Conservation (phyloP, 2,888 invertebrate species). For the Dendrolimus houi region DNA sequence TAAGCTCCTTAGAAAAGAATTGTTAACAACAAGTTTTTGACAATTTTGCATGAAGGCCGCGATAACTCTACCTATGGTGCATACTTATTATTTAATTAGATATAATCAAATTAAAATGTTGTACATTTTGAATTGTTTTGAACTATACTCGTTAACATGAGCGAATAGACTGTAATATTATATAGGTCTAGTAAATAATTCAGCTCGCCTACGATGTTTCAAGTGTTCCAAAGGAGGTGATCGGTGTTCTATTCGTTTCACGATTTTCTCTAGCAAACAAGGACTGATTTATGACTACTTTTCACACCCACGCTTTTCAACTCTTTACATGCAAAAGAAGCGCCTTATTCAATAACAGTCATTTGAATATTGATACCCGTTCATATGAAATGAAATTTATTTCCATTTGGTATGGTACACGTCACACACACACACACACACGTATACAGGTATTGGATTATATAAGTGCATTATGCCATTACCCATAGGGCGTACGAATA, state of each 20-base stretch:
- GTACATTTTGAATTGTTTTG: neutral
- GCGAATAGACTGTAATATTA: too few species aligned
- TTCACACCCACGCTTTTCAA: constrained; percentile 41
- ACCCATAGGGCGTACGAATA: too few species aligned
- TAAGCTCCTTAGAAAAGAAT: neutral
- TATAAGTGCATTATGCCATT: too few species aligned
- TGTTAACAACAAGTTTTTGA: neutral
- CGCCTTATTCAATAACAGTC: constrained; percentile 4
- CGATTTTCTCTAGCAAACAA: constrained; percentile 51
- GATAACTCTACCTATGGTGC: constrained; percentile 9
- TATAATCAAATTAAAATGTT: constrained; percentile 2
- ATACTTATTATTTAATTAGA: constrained; percentile 9
- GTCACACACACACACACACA: too few species aligned
- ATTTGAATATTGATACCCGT: too few species aligned
- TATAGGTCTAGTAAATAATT: constrained; percentile 25
- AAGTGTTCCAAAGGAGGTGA: constrained; percentile 27
- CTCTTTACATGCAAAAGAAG: constrained; percentile 28
- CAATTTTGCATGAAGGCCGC: constrained; percentile 10
- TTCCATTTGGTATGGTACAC: too few species aligned
- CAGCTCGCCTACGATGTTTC: constrained; percentile 43
- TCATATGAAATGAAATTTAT: too few species aligned
- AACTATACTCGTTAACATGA: too few species aligned
- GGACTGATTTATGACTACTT: constrained; percentile 56
- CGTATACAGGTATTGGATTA: too few species aligned
- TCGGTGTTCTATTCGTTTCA: constrained; percentile 38